Percentiles rank a stretch among this genome's conserved stretches.
Evolutionary conservation across 1,140 invertebrate genomes (phyloP).

Genomic region (Asobara japonica): DNA sequence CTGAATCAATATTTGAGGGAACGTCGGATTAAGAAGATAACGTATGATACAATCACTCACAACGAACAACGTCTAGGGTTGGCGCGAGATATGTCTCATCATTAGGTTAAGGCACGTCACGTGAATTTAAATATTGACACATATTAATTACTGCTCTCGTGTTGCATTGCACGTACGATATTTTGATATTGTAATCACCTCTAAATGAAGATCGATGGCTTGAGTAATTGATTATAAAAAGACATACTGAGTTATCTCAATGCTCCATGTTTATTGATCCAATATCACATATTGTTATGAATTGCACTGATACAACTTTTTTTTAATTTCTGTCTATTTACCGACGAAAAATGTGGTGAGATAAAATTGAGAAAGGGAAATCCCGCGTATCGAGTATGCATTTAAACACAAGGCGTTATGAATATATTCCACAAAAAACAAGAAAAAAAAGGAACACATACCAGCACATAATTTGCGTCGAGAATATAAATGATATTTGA

Average conservation of each 20-base stretch:
- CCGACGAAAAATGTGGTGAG: not conserved
- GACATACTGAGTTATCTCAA: not conserved
- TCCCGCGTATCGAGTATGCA: not conserved
- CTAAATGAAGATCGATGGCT: not conserved
- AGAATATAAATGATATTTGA: not conserved
- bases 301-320: not conserved
- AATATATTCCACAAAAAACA: not conserved
- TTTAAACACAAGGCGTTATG: not conserved
- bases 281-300: not conserved
- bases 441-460: too few species aligned
- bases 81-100: not conserved
- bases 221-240: not conserved
- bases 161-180: not conserved
- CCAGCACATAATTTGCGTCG: not conserved
- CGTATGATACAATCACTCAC: not conserved
- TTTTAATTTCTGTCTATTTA: too few species aligned
- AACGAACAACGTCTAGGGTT: not conserved
- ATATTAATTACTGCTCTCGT: not conserved
- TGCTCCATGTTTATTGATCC: not conserved
- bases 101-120: not conserved
- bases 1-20: not conserved
- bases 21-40: not conserved
- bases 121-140: not conserved
- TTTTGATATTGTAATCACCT: not conserved
- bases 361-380: constrained; percentile 27